Percentiles rank a stretch among this genome's conserved stretches.
These are phyloP conservation scores for Nysson spinosus DNA, from an alignment of 2,888 invertebrate genomes.

Conservation along the genomic window DNA sequence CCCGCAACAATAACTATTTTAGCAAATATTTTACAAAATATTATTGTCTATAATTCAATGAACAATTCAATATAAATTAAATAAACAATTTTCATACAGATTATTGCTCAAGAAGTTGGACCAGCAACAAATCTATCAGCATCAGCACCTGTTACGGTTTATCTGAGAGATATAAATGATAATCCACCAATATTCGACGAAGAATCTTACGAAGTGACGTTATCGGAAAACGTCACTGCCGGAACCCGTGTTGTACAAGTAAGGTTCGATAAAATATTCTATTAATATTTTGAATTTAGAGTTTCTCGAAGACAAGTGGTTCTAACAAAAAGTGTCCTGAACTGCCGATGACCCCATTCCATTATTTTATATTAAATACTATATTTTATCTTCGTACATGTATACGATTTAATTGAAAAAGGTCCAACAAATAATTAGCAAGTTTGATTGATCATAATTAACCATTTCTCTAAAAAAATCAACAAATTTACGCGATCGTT, in stretches of 20 bases:
- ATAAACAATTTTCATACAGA: constrained; percentile 76
- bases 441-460: too few relatives aligned
- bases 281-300: neutral
- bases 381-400: too few relatives aligned
- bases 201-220: constrained; percentile 84
- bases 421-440: too few relatives aligned
- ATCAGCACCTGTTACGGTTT: constrained; percentile 87
- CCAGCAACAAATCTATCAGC: constrained; percentile 86
- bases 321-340: too few relatives aligned
- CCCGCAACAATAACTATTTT: too few relatives aligned
- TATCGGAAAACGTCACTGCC: constrained; percentile 89
- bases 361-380: too few relatives aligned
- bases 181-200: constrained; percentile 89
- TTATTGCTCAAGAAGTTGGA: constrained; percentile 89
- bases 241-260: constrained; percentile 84
- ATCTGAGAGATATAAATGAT: constrained; percentile 92
- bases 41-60: too few relatives aligned
- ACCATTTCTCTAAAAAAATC: too few relatives aligned
- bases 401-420: too few relatives aligned
- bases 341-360: too few relatives aligned
- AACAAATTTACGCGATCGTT: too few relatives aligned
- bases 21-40: too few relatives aligned
- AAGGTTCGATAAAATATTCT: constrained; percentile 15
- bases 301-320: neutral
- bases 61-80: neutral